Base-by-base conservation (phyloP, 2,113 vertebrate species). In the Trematomus loennbergii region DNA sequence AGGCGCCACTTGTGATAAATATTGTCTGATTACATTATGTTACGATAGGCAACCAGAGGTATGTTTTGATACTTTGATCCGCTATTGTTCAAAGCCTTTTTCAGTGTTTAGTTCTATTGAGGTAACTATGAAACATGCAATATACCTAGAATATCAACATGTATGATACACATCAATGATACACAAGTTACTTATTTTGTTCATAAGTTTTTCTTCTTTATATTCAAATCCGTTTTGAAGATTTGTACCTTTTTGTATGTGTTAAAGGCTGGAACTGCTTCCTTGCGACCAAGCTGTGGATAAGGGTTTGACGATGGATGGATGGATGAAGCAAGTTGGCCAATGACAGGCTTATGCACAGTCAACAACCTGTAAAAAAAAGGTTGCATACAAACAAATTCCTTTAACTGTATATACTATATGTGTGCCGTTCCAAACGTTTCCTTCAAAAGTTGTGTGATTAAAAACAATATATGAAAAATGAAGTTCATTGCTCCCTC, bases 401-500 rank as follows among this genome's bases (percentile, higher is more conserved):
- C 29, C 29, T 29, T 29, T 29, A 29, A 4, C 29, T 29, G 29
- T 29, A 29, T 29, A 29, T 29, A 29, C 29, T 29, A 29, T 29
- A 29, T 29, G 3, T 29, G 29, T 29, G 29, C 29, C 3, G 3
- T 29, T 29, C 29, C 29, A 29, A 29, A 29, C 29, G 3, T 29
- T 29, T 29, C 29, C 29, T 29, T 29, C 29, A 29, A 29, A 29
- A 29, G 29, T 29, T 29, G 29, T 29, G 29, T 29, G 29, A 29
- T 29, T 29, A 29, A 29, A 29, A 29, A 29, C 29, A 29, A 29
- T 29, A 29, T 29, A 29, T 29, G 29, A 29, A 29, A 29, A 29
- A 29, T 29, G 3, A 29, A 29, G 29, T 29, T 29, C 29, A 29
- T 29, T 48, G 12, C 6, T 85, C 78, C 78, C 78, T 69, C 3